Conservation (phyloP, 2,113 vertebrate genomes). For the Pygoscelis antarcticus region DNA sequence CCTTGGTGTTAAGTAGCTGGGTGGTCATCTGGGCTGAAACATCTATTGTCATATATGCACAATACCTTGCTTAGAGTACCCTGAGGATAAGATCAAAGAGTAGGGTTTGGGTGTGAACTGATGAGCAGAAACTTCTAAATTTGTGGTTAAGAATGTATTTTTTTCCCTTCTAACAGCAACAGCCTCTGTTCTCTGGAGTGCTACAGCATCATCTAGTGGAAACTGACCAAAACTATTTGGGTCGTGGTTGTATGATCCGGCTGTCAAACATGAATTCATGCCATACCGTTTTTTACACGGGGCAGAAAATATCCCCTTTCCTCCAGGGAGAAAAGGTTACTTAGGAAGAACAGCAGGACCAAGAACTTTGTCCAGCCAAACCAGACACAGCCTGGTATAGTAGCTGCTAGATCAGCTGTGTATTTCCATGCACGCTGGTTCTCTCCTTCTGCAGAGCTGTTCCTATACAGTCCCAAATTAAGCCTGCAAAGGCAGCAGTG, state of each 20-base stretch:
- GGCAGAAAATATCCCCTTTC: background rate
- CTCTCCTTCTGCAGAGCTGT: background rate
- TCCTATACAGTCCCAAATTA: background rate
- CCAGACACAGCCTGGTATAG: background rate
- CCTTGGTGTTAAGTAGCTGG: background rate
- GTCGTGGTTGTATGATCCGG: background rate
- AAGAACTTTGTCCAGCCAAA: background rate
- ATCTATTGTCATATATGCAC: background rate
- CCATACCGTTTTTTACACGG: background rate
- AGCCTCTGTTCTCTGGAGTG: background rate
- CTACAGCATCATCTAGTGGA: conserved; percentile 1
- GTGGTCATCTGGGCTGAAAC: background rate
- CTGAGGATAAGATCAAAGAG: background rate
- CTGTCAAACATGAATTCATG: background rate
- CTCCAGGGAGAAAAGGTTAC: background rate
- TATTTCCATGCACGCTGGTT: background rate
- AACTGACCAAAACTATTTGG: background rate
- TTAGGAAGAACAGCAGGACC: background rate
- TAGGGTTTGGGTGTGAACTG: background rate
- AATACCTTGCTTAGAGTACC: background rate
- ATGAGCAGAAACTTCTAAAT: background rate
- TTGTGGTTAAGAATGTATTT: background rate
- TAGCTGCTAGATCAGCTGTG: background rate
- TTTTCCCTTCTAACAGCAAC: background rate
- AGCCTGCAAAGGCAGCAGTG: background rate